Percentiles rank a stretch among this genome's conserved stretches.
Conservation (phyloP, 2,797 vertebrate genomes). For the Lerista edwardsae region DNA sequence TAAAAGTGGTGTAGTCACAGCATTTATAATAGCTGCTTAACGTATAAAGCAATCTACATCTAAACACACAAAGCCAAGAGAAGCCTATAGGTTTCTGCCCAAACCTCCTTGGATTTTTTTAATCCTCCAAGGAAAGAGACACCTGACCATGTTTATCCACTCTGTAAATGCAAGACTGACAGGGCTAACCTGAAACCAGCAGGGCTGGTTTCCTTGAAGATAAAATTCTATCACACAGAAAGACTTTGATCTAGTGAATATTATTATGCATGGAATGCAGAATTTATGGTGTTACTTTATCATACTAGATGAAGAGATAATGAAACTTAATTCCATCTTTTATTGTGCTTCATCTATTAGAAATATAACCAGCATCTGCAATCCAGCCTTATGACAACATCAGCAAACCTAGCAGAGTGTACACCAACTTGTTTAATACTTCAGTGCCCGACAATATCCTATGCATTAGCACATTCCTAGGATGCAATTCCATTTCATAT, state of each 20-base stretch:
- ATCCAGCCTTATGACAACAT: constrained; percentile 39
- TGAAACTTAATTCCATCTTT: constrained; percentile 13
- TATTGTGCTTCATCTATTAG: constrained; percentile 15
- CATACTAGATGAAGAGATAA: neutral
- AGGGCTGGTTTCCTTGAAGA: neutral
- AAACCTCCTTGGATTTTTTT: too few species aligned
- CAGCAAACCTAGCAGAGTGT: constrained; percentile 24
- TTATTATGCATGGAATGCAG: neutral
- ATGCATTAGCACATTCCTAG: constrained; percentile 19
- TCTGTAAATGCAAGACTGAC: neutral
- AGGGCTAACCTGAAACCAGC: neutral
- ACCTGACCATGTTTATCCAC: neutral
- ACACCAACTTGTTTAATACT: constrained; percentile 37
- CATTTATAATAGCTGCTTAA: too few species aligned
- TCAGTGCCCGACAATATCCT: constrained; percentile 31
- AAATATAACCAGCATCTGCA: constrained; percentile 18
- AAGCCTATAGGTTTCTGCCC: too few species aligned
- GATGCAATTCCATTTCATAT: constrained; percentile 1
- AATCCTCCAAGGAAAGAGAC: neutral
- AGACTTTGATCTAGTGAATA: neutral
- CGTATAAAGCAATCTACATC: too few species aligned
- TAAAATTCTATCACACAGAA: neutral
- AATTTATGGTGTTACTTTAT: neutral
- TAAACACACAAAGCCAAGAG: too few species aligned
- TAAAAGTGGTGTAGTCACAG: too few species aligned